These are phyloP conservation scores for Geopemphigus sp. DNA, from an alignment of 1,140 invertebrate species.

Conservation along the genomic window DNA sequence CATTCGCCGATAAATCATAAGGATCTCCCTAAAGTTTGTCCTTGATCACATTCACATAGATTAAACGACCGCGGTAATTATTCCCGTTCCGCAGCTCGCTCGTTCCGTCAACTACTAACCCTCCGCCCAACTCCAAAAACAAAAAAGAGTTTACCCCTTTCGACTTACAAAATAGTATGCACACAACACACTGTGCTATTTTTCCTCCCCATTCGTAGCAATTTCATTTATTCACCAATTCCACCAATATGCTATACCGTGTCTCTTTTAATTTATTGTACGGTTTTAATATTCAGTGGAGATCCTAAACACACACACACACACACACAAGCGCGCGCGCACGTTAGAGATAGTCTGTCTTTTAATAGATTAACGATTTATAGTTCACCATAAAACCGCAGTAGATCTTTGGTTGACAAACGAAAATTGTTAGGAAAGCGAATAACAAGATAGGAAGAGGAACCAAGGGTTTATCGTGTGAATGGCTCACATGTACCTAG, in stretches of 20 bases:
- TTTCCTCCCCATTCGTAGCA: not conserved
- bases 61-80: not conserved
- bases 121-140: not conserved
- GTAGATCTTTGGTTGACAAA: not conserved
- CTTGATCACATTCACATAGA: not conserved
- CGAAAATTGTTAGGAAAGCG: not conserved
- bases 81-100: not conserved
- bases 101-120: not conserved
- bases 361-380: slow-evolving; percentile 43
- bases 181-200: not conserved
- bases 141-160: not conserved
- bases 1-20: not conserved
- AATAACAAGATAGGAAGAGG: not conserved
- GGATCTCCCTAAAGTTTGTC: not conserved
- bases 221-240: not conserved
- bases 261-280: not conserved
- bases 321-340: not conserved
- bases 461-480: not conserved
- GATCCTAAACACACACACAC: not conserved
- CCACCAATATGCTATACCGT: not conserved
- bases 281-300: not conserved
- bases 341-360: not conserved
- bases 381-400: not conserved
- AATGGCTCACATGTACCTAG: not conserved
- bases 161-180: not conserved